phyloP scores from a whole-genome alignment of 2,797 vertebrate species.

The Toxotes lorentzi region DNA sequence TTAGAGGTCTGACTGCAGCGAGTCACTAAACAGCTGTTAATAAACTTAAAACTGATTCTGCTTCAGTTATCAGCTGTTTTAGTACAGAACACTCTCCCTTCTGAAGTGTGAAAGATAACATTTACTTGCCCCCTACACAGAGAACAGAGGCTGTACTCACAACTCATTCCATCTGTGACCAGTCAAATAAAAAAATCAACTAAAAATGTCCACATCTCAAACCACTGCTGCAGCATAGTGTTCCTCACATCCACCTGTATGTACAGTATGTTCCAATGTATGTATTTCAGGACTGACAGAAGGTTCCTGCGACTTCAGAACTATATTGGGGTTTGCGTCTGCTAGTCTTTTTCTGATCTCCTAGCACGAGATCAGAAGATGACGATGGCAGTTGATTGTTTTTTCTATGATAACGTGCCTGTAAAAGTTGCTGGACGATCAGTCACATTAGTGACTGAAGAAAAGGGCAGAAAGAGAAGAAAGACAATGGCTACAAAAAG shows the following conservation, averaged over 20 bases:
- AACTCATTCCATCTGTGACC: too few relatives aligned
- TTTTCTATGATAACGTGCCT: neutral
- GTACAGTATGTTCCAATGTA: too few relatives aligned
- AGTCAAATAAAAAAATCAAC: too few relatives aligned
- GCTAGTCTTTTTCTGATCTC: too few relatives aligned
- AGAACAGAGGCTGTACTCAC: too few relatives aligned
- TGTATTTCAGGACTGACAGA: neutral
- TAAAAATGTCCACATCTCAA: too few relatives aligned
- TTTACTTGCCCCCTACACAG: too few relatives aligned
- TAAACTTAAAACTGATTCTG: neutral
- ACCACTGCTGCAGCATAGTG: too few relatives aligned
- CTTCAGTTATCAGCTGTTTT: neutral
- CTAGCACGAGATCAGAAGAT: neutral
- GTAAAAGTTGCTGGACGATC: neutral
- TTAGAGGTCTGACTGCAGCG: neutral
- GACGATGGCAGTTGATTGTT: neutral
- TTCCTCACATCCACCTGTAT: too few relatives aligned
- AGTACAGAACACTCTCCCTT: too few relatives aligned
- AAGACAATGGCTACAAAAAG: neutral
- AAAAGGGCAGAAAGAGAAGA: neutral
- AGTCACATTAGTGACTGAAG: neutral
- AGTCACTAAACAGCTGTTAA: neutral
- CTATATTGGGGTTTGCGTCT: too few relatives aligned
- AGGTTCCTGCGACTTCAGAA: neutral
- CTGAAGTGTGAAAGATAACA: too few relatives aligned